Evolutionary conservation across 1,140 invertebrate genomes (phyloP).

Genomic region (Psix sp.): DNA sequence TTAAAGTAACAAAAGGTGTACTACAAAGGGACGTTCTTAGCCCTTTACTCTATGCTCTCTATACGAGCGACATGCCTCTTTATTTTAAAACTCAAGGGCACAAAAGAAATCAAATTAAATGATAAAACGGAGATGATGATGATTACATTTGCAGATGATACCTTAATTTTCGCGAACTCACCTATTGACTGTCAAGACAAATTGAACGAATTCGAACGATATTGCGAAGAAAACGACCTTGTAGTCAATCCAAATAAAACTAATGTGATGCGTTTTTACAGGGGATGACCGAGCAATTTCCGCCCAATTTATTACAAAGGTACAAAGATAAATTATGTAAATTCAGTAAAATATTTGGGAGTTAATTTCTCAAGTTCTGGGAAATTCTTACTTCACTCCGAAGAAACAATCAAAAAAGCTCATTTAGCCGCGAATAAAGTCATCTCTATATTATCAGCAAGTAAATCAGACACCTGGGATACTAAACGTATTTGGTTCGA

Average conservation of each 20-base stretch:
- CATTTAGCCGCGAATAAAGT: not conserved
- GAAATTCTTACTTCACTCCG: not conserved
- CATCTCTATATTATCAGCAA: not conserved
- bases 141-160: constrained; percentile 5
- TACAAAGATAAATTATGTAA: not conserved
- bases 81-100: not conserved
- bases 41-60: not conserved
- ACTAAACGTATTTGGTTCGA: not conserved
- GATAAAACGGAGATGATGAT: not conserved
- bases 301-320: not conserved
- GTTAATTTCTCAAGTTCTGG: not conserved
- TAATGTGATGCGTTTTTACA: not conserved
- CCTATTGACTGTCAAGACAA: not conserved
- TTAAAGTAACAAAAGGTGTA: not conserved
- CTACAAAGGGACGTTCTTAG: not conserved
- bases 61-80: not conserved
- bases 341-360: not conserved
- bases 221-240: not conserved
- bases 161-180: not conserved
- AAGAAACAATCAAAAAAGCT: not conserved
- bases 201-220: not conserved
- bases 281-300: not conserved
- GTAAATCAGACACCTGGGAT: not conserved
- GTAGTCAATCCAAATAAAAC: constrained; percentile 1
- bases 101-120: not conserved